phyloP scores from a whole-genome alignment of 2,797 vertebrate genomes.

The Esox masquinongy region DNA sequence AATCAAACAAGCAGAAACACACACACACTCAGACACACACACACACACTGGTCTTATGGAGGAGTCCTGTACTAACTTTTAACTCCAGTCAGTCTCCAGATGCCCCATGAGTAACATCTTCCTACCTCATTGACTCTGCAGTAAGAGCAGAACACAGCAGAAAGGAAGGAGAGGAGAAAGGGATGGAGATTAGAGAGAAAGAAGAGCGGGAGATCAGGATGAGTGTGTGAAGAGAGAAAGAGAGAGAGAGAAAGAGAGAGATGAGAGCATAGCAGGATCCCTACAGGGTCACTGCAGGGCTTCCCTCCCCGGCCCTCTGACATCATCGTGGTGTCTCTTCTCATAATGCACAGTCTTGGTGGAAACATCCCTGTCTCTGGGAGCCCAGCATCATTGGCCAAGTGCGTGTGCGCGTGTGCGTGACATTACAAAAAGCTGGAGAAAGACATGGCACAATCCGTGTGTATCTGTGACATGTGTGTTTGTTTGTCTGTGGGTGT shows the following conservation, averaged over 20 bases:
- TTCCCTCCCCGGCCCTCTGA: background rate
- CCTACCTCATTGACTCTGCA: slow-evolving; percentile 2
- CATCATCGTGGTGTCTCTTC: background rate
- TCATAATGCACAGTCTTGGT: background rate
- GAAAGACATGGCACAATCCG: background rate
- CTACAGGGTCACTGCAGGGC: background rate
- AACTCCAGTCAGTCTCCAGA: slow-evolving; percentile 1
- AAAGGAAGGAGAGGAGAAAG: background rate
- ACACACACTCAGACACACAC: background rate
- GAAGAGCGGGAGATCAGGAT: background rate
- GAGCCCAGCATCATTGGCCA: background rate
- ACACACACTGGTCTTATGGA: background rate
- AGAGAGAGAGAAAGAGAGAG: background rate
- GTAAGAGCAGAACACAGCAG: slow-evolving; percentile 6
- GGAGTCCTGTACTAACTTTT: background rate
- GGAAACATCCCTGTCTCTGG: background rate
- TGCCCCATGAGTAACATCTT: slow-evolving; percentile 5
- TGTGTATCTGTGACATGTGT: background rate
- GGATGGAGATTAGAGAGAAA: background rate
- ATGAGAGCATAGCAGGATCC: background rate
- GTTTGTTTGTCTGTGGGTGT: background rate
- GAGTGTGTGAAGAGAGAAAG: background rate
- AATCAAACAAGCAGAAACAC: background rate
- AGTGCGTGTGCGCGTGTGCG: background rate
- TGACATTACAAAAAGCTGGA: background rate